Evolutionary conservation across 2,888 invertebrate species (phyloP), one percentile per base, ranked within the genome.

Genomic region (Drosophila austrosaltans): DNA sequence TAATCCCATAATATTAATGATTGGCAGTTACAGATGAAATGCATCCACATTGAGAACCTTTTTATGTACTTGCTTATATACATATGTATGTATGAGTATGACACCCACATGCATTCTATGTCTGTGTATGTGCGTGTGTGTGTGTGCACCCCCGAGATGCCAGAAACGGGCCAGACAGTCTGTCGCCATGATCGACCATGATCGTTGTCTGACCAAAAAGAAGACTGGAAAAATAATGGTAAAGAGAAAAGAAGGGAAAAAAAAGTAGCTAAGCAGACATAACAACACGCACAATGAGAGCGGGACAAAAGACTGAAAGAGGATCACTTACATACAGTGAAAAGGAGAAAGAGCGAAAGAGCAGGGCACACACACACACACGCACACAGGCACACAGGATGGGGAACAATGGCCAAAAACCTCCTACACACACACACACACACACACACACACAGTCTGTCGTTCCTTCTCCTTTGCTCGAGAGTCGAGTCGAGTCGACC

Each of bases 101-200:
- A 70, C 53, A 69, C 62, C 56, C 63, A 64, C 44, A 59, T 8
- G 20, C 60, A 42, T 42, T 16, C 16, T 42, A 32, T 48, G 1
- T 22, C 16, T 42, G 32, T 48, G 1, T 22, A 16, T 22, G 6
- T 48, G 5, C 22, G 10, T 22, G 4, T 25, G 48, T 22, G 10
- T 44, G 12, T 10, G 40, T 68, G 64, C 70, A 71, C 69, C 69
- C 58, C 72, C 67, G 78, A 81, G 22, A 36, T 74, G 74, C 81
- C 81, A 16, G 80, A 72, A 22, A 22, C 78, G 61, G 69, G 72
- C 84, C 81, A 90, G 91, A 90, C 90, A 89, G 88, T 76, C 78
- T 90, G 90, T 90, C 90, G 90, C 90, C 90, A 70, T 48, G 48
- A 48, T 48, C 48, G 48, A 48, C 48, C 48, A 53, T 39, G 56